Evolutionary conservation across 1,140 invertebrate species (phyloP), one percentile per base, ranked within the genome.

Genomic region (Anoplolepis gracilipes): DNA sequence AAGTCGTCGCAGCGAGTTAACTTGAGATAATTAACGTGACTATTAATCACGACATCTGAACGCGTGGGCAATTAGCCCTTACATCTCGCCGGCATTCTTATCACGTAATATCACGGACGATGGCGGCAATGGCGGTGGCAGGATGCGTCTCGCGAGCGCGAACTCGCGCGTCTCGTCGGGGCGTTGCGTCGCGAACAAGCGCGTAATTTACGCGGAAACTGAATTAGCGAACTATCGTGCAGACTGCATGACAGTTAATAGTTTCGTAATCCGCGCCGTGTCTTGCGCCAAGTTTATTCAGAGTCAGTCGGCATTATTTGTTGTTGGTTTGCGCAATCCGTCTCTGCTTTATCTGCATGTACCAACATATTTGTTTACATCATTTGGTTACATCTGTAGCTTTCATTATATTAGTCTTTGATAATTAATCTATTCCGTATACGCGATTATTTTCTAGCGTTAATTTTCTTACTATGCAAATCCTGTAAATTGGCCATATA

Each of bases 11-110:
- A 69, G 57, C 61, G 59, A 84, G 87, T 78, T 79, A 78, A 88
- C 87, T 46, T 53, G 72, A 22, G 87, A 70, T 79, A 86, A 89
- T 86, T 89, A 86, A 88, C 72, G 62, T 33, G 36, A 57, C 78
- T 77, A 89, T 89, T 88, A 89, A 89, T 89, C 88, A 89, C 57
- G 73, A 16, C 49, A 59, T 72, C 36, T 72, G 78, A 88, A 88
- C 69, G 62, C 78, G 42, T 42, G 57, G 65, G 72, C 81, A 77
- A 87, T 88, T 88, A 88, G 64, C 65, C 16, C 57, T 72, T 49
- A 75, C 61, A 53, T 87, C 46, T 49, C 70, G 55, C 55, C 33
- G 69, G 46, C 61, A 70, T 85, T 87, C 81, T 87, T 77, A 85
- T 86, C 81, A 82, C 69, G 70, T 84, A 84, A 62, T 77, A 84